phyloP scores from a whole-genome alignment of 1,140 invertebrate genomes.

The Cotesia typhae region DNA sequence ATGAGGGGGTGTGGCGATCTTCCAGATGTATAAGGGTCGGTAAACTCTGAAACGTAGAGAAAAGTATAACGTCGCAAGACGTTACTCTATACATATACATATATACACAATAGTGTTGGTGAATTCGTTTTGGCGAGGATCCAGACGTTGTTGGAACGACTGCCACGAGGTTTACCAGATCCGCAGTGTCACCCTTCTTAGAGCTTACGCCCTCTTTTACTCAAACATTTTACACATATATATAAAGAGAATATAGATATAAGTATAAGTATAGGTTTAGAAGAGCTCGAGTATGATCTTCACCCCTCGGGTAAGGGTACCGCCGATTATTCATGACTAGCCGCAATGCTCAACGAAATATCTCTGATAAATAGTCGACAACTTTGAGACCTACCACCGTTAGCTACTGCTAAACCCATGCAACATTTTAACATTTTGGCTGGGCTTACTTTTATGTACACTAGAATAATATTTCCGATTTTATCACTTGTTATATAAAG shows the following conservation, averaged over 20 bases:
- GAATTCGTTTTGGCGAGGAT: constrained; percentile 30
- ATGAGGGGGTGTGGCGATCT: constrained; percentile 2
- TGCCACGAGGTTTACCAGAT: constrained; percentile 32
- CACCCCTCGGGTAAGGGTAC: constrained; percentile 10
- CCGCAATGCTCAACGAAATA: constrained; percentile 41
- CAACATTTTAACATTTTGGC: constrained; percentile 13
- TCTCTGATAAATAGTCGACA: constrained; percentile 40
- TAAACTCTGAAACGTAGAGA: constrained; percentile 5
- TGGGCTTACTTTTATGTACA: neutral
- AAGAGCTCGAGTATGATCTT: neutral
- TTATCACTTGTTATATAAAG: too few relatives aligned
- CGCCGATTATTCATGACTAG: constrained; percentile 40
- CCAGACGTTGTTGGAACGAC: constrained; percentile 32
- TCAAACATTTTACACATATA: neutral
- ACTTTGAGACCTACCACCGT: constrained; percentile 9
- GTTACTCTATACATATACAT: constrained; percentile 4
- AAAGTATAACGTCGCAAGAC: constrained; percentile 22
- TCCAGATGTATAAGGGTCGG: constrained; percentile 17
- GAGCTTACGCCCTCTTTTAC: constrained; percentile 6
- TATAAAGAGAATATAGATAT: neutral
- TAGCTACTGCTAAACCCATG: constrained; percentile 10
- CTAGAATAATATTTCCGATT: too few relatives aligned
- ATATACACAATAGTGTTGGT: neutral
- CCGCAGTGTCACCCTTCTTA: constrained; percentile 29
- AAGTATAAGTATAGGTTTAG: neutral